Percentiles rank a stretch among this genome's conserved stretches.
These are phyloP conservation scores for Bombus cullumanus DNA, from an alignment of 1,140 invertebrate genomes.

Conservation along the genomic window DNA sequence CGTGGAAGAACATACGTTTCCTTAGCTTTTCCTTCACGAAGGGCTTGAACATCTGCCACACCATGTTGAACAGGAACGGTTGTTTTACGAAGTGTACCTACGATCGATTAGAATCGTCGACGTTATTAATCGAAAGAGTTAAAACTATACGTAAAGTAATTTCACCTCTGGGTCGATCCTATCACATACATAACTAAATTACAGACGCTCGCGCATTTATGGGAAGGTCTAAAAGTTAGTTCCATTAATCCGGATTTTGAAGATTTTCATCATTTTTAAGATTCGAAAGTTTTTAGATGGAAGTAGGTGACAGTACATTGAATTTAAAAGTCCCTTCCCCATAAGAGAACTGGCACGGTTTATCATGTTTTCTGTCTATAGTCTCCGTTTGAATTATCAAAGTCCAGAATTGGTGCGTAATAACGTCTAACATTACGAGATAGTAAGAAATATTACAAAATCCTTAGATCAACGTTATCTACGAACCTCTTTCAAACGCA, in stretches of 20 bases:
- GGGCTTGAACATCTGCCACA: constrained; percentile 94
- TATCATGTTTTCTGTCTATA: rapidly evolving
- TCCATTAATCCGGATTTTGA: too few relatives aligned
- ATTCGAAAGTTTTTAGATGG: too few relatives aligned
- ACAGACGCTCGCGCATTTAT: too few relatives aligned
- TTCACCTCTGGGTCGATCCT: too few relatives aligned
- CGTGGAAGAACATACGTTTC: constrained; percentile 90
- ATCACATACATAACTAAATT: too few relatives aligned
- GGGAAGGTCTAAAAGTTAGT: too few relatives aligned
- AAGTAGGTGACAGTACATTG: too few relatives aligned
- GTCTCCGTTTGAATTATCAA: not conserved
- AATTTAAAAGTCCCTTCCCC: not conserved
- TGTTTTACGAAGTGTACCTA: constrained; percentile 93
- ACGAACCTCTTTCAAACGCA: constrained; percentile 90
- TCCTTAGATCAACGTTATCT: too few relatives aligned
- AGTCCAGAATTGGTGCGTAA: not conserved
- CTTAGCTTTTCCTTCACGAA: constrained; percentile 93
- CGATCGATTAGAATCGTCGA: not conserved
- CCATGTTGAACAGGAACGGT: constrained; percentile 93
- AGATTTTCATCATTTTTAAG: too few relatives aligned
- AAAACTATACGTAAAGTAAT: too few relatives aligned
- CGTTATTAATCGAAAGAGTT: not conserved
- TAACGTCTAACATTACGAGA: too few relatives aligned
- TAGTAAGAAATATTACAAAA: not conserved
- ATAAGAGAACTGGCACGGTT: not conserved